Percentiles rank a stretch among this genome's conserved stretches.
Conservation (phyloP, 2,888 invertebrate genomes). For the Tenthredo notha region DNA sequence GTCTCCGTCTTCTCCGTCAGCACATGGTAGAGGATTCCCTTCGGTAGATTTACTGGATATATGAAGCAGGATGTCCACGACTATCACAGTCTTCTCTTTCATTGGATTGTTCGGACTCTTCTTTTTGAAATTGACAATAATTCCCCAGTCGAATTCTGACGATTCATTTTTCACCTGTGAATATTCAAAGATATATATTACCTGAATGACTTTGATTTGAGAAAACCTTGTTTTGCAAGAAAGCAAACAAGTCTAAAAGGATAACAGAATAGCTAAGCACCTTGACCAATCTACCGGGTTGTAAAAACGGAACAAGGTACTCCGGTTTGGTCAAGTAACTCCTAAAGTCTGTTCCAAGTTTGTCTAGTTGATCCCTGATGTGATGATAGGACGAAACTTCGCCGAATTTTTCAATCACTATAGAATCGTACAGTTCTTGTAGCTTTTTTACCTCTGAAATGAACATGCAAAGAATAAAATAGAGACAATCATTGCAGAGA, state of each 20-base stretch:
- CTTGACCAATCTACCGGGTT: conserved; percentile 95
- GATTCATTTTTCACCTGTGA: conserved; percentile 89
- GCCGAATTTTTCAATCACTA: conserved; percentile 86
- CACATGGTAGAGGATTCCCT: conserved; percentile 86
- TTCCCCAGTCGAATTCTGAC: conserved; percentile 97
- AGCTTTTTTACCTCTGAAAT: conserved; percentile 84
- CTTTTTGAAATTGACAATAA: conserved; percentile 95
- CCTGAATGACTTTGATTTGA: not conserved
- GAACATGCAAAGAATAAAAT: conserved; percentile 15
- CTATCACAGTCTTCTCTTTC: conserved; percentile 82
- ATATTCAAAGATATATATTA: not conserved
- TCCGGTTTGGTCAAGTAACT: conserved; percentile 91
- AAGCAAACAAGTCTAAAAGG: not conserved
- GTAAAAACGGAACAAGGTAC: conserved; percentile 95
- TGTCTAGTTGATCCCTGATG: conserved; percentile 89
- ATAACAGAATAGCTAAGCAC: conserved; percentile 79
- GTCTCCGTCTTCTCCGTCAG: conserved; percentile 86
- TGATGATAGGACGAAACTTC: conserved; percentile 91
- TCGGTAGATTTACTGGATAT: conserved; percentile 85
- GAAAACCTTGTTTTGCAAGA: not conserved
- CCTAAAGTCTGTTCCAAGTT: conserved; percentile 87
- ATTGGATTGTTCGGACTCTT: conserved; percentile 80
- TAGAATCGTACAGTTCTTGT: conserved; percentile 83
- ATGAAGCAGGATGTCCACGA: conserved; percentile 91
- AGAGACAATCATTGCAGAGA: not conserved